Evolutionary conservation across 2,797 vertebrate species (phyloP).

Genomic region (Petrocephalus schoutedeni): DNA sequence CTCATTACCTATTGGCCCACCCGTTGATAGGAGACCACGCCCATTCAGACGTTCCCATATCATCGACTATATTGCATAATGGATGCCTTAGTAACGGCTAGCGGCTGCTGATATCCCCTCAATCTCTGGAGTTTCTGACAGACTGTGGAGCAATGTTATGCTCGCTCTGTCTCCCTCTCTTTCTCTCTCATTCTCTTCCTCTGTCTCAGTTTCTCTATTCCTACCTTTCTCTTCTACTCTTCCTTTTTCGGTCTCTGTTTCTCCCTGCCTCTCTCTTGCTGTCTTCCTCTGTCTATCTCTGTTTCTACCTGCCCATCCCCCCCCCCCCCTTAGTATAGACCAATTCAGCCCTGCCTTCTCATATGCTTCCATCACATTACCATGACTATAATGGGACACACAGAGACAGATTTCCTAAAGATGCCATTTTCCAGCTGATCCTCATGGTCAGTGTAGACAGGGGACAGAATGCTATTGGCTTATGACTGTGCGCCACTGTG

Average conservation of each 20-base stretch:
- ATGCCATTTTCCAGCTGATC: background rate
- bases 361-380: background rate
- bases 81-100: background rate
- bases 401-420: background rate
- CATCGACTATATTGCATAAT: background rate
- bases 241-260: background rate
- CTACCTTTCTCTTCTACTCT: background rate
- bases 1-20: background rate
- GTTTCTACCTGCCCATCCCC: background rate
- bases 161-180: background rate
- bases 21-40: background rate
- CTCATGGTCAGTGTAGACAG: background rate
- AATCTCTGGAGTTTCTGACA: background rate
- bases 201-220: background rate
- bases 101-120: background rate
- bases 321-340: background rate
- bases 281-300: background rate
- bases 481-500: background rate
- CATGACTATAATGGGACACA: background rate
- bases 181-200: too few relatives aligned
- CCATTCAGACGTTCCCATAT: background rate
- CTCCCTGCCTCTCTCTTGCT: background rate
- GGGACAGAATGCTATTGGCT: background rate
- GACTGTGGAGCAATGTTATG: background rate
- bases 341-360: background rate